Evolutionary conservation across 2,888 invertebrate species (phyloP), one percentile per base, ranked within the genome.

Genomic region (Lasioglossum figueresi): DNA sequence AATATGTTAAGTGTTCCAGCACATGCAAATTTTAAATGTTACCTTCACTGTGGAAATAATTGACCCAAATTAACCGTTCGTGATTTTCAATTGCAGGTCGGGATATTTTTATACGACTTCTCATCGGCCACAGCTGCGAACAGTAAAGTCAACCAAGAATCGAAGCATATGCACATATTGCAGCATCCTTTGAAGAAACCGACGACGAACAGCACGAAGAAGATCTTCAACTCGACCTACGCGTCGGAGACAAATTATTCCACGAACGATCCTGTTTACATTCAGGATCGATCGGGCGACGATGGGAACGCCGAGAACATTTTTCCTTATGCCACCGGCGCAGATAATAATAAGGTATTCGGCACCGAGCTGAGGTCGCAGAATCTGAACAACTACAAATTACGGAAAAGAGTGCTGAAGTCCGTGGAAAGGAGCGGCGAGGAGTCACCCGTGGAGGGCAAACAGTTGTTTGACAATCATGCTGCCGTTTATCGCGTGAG

Each of bases 41-140:
- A 31, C 16, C 59, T 16, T 14, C 27, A 0, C 16, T 16, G 31
- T 16, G 63, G 63, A 63, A 63, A 68, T 37, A 23, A 37, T 34
- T 34, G 19, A 8, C 34, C 34, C 10, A 66, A 23, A 19, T 66
- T 34, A 8, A 8, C 14, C 23, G 34, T 37, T 8, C 34, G 23
- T n/a, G 12, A 23, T 37, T 68, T 68, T 10, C 1, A 8, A 23
- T 79, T 34, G 2, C 85, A 95, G 95, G 92, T 94, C 34, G 94
- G 91, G 10, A 93, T 95, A 89, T 94, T 95, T 75, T 86, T 94
- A 34, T 95, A 95, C 89, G 95, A 95, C 81, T 95, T 95, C 77
- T 92, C 95, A 40, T 94, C 94, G 56, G 94, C 93, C 14, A 93
- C 94, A 4, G 92, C 94, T 37, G 88, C 91, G 12, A 91, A 90